Evolutionary conservation across 2,888 invertebrate species (phyloP), one percentile per base, ranked within the genome.

Genomic region (Epinotia ramella): DNA sequence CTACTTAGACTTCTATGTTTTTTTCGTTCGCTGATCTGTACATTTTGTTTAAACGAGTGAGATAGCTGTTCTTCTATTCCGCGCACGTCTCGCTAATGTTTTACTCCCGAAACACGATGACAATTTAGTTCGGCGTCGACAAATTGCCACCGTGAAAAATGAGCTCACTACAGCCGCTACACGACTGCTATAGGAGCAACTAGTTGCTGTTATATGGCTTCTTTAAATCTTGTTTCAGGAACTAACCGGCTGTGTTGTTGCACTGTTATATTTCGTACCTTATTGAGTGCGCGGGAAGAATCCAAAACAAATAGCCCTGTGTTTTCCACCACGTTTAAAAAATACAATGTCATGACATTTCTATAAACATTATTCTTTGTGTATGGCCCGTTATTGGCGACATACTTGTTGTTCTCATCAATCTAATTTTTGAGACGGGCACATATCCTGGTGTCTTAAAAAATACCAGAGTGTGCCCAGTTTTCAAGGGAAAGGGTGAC

Each of bases 91-190:
- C 33, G 56, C 68, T 69, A 76, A 76, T 76, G 76, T 67, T 72
- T 72, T 69, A 73, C 75, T 70, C 76, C 72, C 76, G 73, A 67
- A 79, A 78, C 73, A 77, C 78, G 79, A 76, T 67, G 78, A 83
- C 85, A 81, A 85, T 84, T 83, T 79, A 80, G 82, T 81, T 80
- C 81, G 79, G 80, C 75, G 75, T 46, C 77, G 81, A 84, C 86
- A 86, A 85, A 86, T 85, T 85, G 84, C 81, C 75, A 66, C 65
- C 67, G 81, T 85, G 83, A 85, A 81, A 84, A 84, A 85, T 83
- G 84, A 76, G 77, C 66, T 76, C 49, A 66, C 66, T 63, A 73
- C 71, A 73, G 56, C 73, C 56, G 66, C 18, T 44, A 46, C 69
- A 40, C 69, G 63, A 49, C 69, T 74, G 70, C 33, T 60, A 64